These are phyloP conservation scores for Pristionchus entomophagus DNA, from an alignment of 2,888 invertebrate species.

Conservation along the genomic window DNA sequence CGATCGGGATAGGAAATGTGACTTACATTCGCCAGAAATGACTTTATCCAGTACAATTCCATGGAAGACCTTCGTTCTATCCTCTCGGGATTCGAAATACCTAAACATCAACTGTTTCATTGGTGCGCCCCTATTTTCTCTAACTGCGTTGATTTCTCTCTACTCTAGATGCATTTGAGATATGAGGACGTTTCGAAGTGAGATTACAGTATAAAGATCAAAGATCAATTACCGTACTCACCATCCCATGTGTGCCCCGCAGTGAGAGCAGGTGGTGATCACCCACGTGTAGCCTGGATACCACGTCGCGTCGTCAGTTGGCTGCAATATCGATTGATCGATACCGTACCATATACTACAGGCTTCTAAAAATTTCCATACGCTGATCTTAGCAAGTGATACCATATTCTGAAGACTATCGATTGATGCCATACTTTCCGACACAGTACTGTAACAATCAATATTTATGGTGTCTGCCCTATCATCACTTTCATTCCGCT, in stretches of 20 bases:
- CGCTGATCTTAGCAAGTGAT: too few species aligned
- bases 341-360: too few species aligned
- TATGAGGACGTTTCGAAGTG: neutral
- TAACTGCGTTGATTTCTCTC: too few species aligned
- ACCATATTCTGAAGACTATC: too few species aligned
- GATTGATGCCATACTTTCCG: neutral
- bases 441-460: neutral
- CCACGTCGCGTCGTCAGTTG: slow-evolving; percentile 6
- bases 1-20: neutral
- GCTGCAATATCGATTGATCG: neutral
- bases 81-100: neutral
- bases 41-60: slow-evolving; percentile 13
- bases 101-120: too few species aligned
- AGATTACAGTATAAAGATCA: neutral
- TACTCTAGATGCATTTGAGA: too few species aligned
- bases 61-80: neutral
- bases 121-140: too few species aligned
- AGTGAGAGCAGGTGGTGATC: neutral
- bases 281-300: slow-evolving; percentile 16
- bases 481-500: neutral
- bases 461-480: neutral
- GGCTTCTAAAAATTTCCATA: too few species aligned
- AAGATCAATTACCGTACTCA: neutral
- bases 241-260: slow-evolving; percentile 34
- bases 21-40: slow-evolving; percentile 10